A percentile compares a stretch with the other conserved stretches of the same genome.
Conservation (phyloP, 2,797 vertebrate species). For the Sebastes kiyomatsui region DNA sequence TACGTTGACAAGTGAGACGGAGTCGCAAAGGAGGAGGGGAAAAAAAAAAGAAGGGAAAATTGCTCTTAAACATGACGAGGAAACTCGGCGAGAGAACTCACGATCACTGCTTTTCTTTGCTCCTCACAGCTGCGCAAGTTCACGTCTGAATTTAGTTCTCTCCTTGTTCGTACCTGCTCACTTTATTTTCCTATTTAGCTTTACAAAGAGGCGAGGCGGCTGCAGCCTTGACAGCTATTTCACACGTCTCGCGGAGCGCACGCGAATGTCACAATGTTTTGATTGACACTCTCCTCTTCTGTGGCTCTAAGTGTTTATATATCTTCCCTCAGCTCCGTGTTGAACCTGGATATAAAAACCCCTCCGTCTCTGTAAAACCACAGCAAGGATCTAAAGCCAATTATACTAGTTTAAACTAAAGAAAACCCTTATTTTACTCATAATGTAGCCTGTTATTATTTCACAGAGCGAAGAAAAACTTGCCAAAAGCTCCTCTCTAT, state of each 20-base stretch:
- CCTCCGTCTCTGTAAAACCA: background rate
- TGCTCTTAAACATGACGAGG: slow-evolving; percentile 16
- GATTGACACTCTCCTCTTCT: slow-evolving; percentile 29
- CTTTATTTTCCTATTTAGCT: slow-evolving; percentile 17
- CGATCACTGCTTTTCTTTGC: background rate
- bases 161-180: background rate
- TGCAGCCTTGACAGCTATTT: slow-evolving; percentile 22
- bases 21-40: background rate
- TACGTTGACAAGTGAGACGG: slow-evolving; percentile 26
- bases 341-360: background rate
- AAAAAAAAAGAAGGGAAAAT: background rate
- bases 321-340: background rate
- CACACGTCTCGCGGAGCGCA: background rate
- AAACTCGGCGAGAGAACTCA: background rate
- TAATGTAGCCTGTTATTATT: slow-evolving; percentile 5
- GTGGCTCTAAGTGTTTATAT: slow-evolving; percentile 17
- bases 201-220: background rate
- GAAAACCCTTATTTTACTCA: background rate
- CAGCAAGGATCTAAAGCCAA: slow-evolving; percentile 22
- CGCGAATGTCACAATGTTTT: slow-evolving; percentile 18
- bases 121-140: background rate
- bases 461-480: background rate
- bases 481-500: background rate
- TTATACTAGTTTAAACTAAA: background rate
- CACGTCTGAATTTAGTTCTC: slow-evolving; percentile 27